A percentile compares a stretch with the other conserved stretches of the same genome.
These are phyloP conservation scores for Achroia grisella DNA, from an alignment of 1,140 invertebrate genomes.

Conservation along the genomic window DNA sequence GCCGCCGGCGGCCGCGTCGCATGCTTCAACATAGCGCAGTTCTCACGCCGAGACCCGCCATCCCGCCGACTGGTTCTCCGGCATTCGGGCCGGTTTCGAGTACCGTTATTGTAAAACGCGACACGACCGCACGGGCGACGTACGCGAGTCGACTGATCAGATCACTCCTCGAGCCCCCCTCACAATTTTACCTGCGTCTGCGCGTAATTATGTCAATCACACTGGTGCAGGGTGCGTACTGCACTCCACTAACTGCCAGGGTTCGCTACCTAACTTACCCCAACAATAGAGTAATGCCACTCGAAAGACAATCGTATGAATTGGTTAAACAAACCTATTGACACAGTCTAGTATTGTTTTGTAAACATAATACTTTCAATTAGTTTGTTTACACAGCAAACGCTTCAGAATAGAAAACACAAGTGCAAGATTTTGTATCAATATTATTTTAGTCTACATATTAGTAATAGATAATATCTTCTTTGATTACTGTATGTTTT, in stretches of 20 bases:
- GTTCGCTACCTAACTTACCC: slow-evolving; percentile 26
- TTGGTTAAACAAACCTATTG: no score
- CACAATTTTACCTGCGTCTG: slow-evolving; percentile 35
- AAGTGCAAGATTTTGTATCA: no score
- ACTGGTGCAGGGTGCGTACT: slow-evolving; percentile 34
- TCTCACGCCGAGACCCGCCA: slow-evolving; percentile 50
- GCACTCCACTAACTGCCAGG: slow-evolving; percentile 6
- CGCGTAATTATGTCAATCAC: slow-evolving; percentile 55
- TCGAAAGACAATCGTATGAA: slow-evolving; percentile 6
- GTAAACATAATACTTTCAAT: no score
- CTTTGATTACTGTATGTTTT: no score
- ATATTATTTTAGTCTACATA: no score
- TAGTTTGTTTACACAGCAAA: no score
- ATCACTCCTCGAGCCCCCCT: slow-evolving; percentile 14
- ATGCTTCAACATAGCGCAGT: slow-evolving; percentile 71
- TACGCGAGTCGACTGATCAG: slow-evolving; percentile 42
- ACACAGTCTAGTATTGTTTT: no score
- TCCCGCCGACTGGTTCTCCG: slow-evolving; percentile 55
- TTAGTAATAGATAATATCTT: no score
- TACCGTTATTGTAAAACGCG: slow-evolving; percentile 2
- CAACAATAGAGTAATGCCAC: slow-evolving; percentile 26
- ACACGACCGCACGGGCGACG: slow-evolving; percentile 41
- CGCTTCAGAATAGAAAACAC: no score
- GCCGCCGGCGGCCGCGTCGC: slow-evolving; percentile 64
- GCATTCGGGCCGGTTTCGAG: slow-evolving; percentile 39